Percentiles rank a stretch among this genome's conserved stretches.
Evolutionary conservation across 2,888 invertebrate genomes (phyloP).

Genomic region (Megaustenia siamemsis): DNA sequence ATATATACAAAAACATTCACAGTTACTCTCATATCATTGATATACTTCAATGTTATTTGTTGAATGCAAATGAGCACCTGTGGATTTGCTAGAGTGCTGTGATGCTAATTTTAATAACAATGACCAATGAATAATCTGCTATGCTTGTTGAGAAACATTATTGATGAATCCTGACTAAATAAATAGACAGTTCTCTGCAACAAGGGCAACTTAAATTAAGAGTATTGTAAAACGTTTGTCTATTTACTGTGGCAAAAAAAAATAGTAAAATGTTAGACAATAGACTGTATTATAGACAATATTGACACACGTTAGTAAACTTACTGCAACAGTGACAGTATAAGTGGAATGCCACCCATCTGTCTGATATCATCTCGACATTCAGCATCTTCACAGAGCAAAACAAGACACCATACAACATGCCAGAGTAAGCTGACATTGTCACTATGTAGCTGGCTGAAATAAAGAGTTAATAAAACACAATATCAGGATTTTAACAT

Average conservation of each 20-base stretch:
- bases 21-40: neutral
- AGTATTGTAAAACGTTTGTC: neutral
- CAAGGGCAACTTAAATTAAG: no score
- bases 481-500: no score
- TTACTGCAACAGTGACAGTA: slow-evolving; percentile 78
- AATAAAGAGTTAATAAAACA: no score
- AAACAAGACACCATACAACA: slow-evolving; percentile 81
- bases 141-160: neutral
- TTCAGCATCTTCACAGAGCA: slow-evolving; percentile 78
- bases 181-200: no score
- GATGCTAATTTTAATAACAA: no score
- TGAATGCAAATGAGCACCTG: no score
- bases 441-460: slow-evolving; percentile 78
- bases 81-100: no score
- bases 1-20: no score
- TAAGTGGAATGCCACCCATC: slow-evolving; percentile 80
- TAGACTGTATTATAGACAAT: neutral
- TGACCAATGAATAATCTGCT: neutral
- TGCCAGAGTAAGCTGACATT: slow-evolving; percentile 80
- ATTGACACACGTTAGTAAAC: slow-evolving; percentile 49
- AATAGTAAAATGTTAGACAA: neutral
- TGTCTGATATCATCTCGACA: slow-evolving; percentile 79
- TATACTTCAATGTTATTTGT: no score
- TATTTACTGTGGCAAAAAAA: neutral
- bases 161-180: no score